Percentiles rank a stretch among this genome's conserved stretches.
Evolutionary conservation across 30 jellyfish, hydroid and myxozoan species (phyloP).

Genomic region (Aurelia sp.): DNA sequence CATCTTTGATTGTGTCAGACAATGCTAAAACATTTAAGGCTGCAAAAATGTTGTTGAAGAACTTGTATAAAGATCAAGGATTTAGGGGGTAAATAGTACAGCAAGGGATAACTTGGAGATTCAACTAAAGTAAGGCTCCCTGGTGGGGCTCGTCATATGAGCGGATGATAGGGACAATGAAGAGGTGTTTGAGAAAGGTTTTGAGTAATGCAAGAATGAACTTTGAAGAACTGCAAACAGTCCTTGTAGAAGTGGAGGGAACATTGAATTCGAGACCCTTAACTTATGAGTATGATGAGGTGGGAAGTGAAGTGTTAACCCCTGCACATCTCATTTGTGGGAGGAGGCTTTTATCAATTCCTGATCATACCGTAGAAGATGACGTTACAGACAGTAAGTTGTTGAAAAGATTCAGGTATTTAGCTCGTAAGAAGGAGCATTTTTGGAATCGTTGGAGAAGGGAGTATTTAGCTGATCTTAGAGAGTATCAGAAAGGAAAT

Average conservation of each 20-base stretch:
- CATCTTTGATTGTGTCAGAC: no score
- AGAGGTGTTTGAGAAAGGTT: constrained; percentile 41
- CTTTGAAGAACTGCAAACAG: constrained; percentile 33
- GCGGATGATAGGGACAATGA: constrained; percentile 32
- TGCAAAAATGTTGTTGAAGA: no score
- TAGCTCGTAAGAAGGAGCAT: no score
- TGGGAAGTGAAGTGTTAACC: constrained; percentile 27
- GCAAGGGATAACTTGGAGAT: constrained; percentile 7
- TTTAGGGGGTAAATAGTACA: no score
- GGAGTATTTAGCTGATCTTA: not conserved
- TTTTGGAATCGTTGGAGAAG: no score
- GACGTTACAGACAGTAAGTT: not conserved
- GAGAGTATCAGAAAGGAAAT: constrained; percentile 9
- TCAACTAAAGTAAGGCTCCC: no score
- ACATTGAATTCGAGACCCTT: constrained; percentile 35
- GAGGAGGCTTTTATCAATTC: not conserved
- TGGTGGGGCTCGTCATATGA: constrained; percentile 36
- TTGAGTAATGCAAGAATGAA: constrained; percentile 25
- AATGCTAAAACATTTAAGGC: no score
- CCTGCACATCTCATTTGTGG: constrained; percentile 54
- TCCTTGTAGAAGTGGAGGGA: constrained; percentile 2
- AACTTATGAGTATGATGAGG: constrained; percentile 40
- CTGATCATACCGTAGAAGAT: constrained; percentile 3
- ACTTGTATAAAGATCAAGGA: no score
- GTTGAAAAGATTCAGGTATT: no score